Evolutionary conservation across 2,888 invertebrate genomes (phyloP).

Genomic region (Acleris literana): DNA sequence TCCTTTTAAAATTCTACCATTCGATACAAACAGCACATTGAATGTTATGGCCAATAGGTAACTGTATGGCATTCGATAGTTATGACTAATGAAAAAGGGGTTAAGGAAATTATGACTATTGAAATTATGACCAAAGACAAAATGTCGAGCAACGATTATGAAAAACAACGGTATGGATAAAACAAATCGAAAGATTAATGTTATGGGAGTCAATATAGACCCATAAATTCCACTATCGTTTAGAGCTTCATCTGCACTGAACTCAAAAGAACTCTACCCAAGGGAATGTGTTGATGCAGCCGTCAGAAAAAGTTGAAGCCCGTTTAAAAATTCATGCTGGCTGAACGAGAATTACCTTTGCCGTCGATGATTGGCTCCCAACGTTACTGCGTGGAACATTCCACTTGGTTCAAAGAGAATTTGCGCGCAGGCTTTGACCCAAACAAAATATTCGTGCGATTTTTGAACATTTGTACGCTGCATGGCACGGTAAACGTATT

Average conservation of each 20-base stretch:
- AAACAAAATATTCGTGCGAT: slow-evolving; percentile 29
- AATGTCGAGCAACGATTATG: too few species aligned
- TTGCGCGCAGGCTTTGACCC: slow-evolving; percentile 13
- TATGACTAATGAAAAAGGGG: too few species aligned
- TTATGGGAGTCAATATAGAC: too few species aligned
- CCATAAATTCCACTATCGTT: not conserved
- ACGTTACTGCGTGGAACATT: slow-evolving; percentile 31
- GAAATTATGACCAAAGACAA: too few species aligned
- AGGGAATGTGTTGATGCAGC: slow-evolving; percentile 21
- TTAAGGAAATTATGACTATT: too few species aligned
- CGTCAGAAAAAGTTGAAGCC: slow-evolving; percentile 19
- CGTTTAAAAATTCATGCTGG: slow-evolving; percentile 23
- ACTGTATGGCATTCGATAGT: too few species aligned
- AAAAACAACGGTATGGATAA: too few species aligned
- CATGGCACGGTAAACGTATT: slow-evolving; percentile 1
- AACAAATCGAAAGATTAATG: too few species aligned
- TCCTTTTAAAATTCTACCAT: too few species aligned
- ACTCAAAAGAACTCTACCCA: slow-evolving; percentile 2
- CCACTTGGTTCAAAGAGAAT: slow-evolving; percentile 35
- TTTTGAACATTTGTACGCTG: slow-evolving; percentile 15
- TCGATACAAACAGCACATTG: too few species aligned
- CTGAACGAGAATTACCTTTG: slow-evolving; percentile 33
- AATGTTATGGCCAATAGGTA: too few species aligned
- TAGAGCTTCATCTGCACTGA: not conserved
- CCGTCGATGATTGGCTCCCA: slow-evolving; percentile 23